phyloP scores from a whole-genome alignment of 2,797 vertebrate genomes.

The Pipistrellus kuhlii region DNA sequence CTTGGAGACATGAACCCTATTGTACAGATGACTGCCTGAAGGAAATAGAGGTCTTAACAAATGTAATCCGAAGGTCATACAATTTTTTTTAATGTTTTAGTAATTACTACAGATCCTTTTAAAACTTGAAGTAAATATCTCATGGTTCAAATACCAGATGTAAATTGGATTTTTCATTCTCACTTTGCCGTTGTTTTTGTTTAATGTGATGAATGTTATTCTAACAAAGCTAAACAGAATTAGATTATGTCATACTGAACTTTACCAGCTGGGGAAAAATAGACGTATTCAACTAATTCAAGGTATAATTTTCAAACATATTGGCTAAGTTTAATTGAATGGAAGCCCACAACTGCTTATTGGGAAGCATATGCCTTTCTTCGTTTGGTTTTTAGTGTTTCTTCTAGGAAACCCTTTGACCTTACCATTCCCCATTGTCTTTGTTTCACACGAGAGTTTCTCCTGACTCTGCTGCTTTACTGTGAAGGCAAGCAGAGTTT shows the following conservation, averaged over 20 bases:
- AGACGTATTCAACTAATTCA: neutral
- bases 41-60: conserved; percentile 66
- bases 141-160: conserved; percentile 7
- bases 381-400: neutral
- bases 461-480: neutral
- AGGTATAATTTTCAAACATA: neutral
- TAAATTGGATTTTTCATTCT: conserved; percentile 68
- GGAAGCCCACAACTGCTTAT: neutral
- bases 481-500: neutral
- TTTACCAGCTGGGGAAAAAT: neutral
- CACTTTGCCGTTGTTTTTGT: conserved; percentile 6
- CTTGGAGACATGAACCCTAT: conserved; percentile 65
- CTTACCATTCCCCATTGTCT: neutral
- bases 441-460: neutral
- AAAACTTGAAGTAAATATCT: conserved; percentile 72
- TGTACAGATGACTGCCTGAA: conserved; percentile 70
- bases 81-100: conserved; percentile 75
- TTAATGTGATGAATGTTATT: conserved; percentile 23
- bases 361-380: neutral
- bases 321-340: neutral
- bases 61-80: conserved; percentile 75
- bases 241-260: neutral
- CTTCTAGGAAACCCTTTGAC: neutral
- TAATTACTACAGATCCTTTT: conserved; percentile 76
- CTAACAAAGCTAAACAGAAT: neutral